Base-by-base conservation (phyloP, 2,113 vertebrate genomes). In the Progne subis region DNA sequence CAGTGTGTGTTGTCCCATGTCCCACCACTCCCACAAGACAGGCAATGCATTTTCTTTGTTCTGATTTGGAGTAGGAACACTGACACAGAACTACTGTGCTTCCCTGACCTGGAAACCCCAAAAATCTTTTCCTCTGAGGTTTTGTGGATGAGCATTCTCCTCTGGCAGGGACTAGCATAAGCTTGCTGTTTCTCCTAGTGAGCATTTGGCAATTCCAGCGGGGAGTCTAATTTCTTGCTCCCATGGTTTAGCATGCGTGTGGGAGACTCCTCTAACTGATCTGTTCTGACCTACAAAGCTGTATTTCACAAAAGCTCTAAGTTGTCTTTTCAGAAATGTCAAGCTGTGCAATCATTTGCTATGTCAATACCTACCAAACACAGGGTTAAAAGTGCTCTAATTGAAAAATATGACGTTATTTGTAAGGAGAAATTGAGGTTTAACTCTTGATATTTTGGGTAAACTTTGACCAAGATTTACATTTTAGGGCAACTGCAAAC, bases 141-240 rank as follows among this genome's bases (percentile, higher is more conserved):
- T 90, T 69, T 72, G 55, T 29, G 75, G n/a, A 29, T 57, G 16
- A 82, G 26, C 31, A 24, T 67, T 83, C 55, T 88, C 52, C 46
- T 70, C 56, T 74, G 94, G 55, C 82, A 92, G 16, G 32, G 68
- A 86, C 52, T 41, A 70, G 67, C 14, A 64, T 78, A 94, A 95
- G 43, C 71, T 67, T 72, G 26, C 43, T 2, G 8, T 21, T 90
- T 91, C 61, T 91, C 43, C 61, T 67, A 78, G 63, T 8, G 41
- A 92, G 80, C 85, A 94, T 86, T 67, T 93, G 93, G 92, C 2
- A 18, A 90, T 92, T 93, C 64, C 92, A 95, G 75, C 55, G 92
- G 88, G 90, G 82, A 95, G 80, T 92, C 84, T 90, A 24, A 80
- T 95, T 81, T 83, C 56, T 14, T 81, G 59, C 75, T 90, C n/a